phyloP scores from a whole-genome alignment of 2,797 vertebrate genomes.

The Leptodactylus fallax region DNA sequence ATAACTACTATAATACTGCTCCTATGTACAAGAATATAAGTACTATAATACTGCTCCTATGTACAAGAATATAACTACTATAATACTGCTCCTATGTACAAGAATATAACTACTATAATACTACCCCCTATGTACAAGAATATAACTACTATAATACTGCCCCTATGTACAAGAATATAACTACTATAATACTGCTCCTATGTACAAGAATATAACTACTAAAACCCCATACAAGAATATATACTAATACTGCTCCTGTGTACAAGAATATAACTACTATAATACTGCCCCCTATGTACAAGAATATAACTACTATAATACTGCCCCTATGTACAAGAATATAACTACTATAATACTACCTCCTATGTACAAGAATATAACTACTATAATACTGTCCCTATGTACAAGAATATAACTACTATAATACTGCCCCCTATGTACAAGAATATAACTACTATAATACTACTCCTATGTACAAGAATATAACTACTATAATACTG shows the following conservation, averaged over 20 bases:
- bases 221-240: too few relatives aligned
- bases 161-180: not conserved
- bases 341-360: conserved; percentile 11
- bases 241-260: not conserved
- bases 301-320: too few relatives aligned
- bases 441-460: too few relatives aligned
- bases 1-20: too few relatives aligned
- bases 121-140: not conserved
- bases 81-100: not conserved
- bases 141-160: conserved; percentile 3
- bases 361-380: not conserved
- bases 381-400: not conserved
- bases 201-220: not conserved
- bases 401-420: not conserved
- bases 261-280: too few relatives aligned
- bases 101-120: conserved; percentile 3
- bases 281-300: too few relatives aligned
- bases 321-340: not conserved
- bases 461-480: too few relatives aligned
- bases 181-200: not conserved
- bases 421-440: not conserved
- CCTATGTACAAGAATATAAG: conserved; percentile 9
- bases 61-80: not conserved
- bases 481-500: too few relatives aligned
- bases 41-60: conserved; percentile 3